Conservation (phyloP, 2,113 vertebrate genomes). For the Stegostoma tigrinum region DNA sequence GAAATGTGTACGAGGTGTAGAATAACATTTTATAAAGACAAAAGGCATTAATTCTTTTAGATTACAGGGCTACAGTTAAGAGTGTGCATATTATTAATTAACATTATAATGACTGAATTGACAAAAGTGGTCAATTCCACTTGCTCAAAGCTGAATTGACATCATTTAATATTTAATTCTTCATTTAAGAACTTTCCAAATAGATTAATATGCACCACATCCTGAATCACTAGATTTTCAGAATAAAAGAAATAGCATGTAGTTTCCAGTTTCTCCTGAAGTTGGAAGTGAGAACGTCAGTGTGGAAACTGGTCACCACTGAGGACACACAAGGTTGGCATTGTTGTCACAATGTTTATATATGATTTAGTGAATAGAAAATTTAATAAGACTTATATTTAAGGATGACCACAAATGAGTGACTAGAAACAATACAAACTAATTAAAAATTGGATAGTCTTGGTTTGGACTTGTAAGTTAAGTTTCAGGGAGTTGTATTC, state of each 20-base stretch:
- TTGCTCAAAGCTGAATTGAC: no score
- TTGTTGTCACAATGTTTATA: background rate
- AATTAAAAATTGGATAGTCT: background rate
- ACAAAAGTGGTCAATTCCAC: background rate
- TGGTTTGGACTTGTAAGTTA: background rate
- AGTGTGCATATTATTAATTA: background rate
- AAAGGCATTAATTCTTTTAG: background rate
- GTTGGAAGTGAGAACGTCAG: background rate
- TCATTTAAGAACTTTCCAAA: background rate
- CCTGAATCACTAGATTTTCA: background rate
- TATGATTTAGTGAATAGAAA: background rate
- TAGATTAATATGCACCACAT: background rate
- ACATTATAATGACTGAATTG: background rate
- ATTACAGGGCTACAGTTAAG: background rate
- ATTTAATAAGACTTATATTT: background rate
- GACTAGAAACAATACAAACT: background rate
- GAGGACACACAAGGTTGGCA: background rate
- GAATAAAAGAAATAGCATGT: background rate
- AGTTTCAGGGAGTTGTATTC: no score
- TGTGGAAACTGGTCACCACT: background rate
- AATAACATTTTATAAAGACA: background rate
- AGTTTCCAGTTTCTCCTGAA: background rate
- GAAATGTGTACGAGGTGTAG: background rate
- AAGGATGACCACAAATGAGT: background rate
- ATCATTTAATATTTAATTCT: conserved; percentile 11